Percentiles rank a stretch among this genome's conserved stretches.
Conservation (phyloP, 2,113 vertebrate genomes). For the Onychostoma macrolepis region DNA sequence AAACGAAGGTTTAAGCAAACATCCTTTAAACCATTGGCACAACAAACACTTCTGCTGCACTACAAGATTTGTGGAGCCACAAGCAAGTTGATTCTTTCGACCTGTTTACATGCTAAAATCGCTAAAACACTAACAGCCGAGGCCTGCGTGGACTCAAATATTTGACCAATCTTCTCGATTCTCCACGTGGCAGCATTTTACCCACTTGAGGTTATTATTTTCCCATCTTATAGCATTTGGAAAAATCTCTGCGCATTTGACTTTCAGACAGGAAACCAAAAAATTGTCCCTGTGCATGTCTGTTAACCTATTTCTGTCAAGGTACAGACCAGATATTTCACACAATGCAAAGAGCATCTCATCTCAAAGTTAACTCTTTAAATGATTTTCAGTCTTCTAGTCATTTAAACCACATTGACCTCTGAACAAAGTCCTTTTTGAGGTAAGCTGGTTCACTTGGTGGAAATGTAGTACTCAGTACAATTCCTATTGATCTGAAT, state of each 20-base stretch:
- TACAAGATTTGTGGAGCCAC: background rate
- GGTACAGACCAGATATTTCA: background rate
- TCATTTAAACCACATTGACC: background rate
- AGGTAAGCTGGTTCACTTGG: background rate
- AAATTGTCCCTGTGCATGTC: background rate
- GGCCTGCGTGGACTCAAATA: background rate
- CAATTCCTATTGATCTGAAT: background rate
- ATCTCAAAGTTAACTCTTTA: background rate
- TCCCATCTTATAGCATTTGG: background rate
- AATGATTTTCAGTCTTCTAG: background rate
- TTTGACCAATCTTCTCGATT: background rate
- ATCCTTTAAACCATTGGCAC: constrained; percentile 8
- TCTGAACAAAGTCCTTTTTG: background rate
- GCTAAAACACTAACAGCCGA: background rate
- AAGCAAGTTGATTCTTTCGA: background rate
- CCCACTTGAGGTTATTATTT: constrained; percentile 18
- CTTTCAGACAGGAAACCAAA: background rate
- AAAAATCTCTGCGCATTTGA: background rate
- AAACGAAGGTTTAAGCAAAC: constrained; percentile 27
- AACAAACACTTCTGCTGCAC: background rate
- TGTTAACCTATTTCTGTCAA: background rate
- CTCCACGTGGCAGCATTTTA: background rate
- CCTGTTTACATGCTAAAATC: background rate
- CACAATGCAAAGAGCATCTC: background rate
- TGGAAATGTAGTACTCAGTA: background rate